Evolutionary conservation across 2,888 invertebrate genomes (phyloP), one percentile per base, ranked within the genome.

Genomic region (Dolichomitus sp.): DNA sequence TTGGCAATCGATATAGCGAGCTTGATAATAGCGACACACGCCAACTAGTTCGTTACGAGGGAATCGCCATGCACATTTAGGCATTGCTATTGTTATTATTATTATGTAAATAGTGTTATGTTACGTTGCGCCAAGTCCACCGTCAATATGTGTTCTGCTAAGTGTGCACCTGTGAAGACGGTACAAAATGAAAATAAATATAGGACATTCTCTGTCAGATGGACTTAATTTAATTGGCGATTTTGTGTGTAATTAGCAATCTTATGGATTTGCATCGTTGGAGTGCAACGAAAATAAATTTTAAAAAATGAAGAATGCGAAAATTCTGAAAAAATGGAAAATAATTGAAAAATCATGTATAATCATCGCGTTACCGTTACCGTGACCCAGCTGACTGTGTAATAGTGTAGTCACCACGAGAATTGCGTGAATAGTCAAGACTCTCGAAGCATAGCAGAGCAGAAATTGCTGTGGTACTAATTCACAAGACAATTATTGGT

Each of bases 61-160:
- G 48, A 59, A 76, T 33, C 54, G 12, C 54, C 7, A 2, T n/a
- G 19, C 40, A 37, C 63, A 14, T 45, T 17, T 52, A 11, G 11
- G 1, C 23, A 27, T 45, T 65, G n/a, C 37, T 63, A 2, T 63
- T 19, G 6, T 63, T 40, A 9, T 17, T 40, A 68, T 73, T 77
- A 42, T 73, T 69, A 48, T 37, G 63, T 77, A 54, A 73, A 77
- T 77, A 77, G 68, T 54, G 59, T 76, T 66, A 72, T 81, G n/a
- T 72, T 42, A 42, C 40, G 40, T 68, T 52, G 48, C 45, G 42
- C 74, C 52, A 61, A 73, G 80, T 84, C 78, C 12, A 76, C 79
- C 30, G 52, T 54, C 72, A 42, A 48, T 50, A 40, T 48, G 80
- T 76, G 66, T 81, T 63, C 12, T 23, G 12, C 23, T 14, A 50